Conservation (phyloP, 2,113 vertebrate genomes). For the Grammomys dolichurus region DNA sequence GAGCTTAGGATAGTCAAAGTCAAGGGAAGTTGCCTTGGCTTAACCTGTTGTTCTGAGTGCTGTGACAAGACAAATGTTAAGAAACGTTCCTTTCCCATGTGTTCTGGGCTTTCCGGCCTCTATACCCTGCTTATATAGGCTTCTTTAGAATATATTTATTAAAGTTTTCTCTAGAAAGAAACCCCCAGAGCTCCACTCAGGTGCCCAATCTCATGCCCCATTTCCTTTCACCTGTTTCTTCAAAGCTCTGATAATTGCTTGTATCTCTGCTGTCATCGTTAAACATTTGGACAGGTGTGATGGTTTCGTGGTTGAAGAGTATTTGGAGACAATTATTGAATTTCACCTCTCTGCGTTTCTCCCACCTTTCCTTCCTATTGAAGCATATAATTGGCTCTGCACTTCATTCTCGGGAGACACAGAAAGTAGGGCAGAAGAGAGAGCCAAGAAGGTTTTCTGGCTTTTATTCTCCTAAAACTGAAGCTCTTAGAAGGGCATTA, state of each 20-base stretch:
- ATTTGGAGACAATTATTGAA: conserved; percentile 19
- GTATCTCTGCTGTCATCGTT: not conserved
- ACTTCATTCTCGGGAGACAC: not conserved
- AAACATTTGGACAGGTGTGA: not conserved
- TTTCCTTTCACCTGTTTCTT: not conserved
- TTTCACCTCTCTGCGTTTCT: not conserved
- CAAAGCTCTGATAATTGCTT: not conserved
- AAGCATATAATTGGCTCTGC: not conserved
- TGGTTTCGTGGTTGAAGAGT: not conserved
- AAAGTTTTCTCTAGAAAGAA: conserved; percentile 27
- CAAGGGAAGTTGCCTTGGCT: not conserved
- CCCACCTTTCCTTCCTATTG: not conserved
- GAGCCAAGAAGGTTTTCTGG: not conserved
- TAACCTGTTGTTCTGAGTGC: not conserved
- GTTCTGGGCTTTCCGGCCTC: not conserved
- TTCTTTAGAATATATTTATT: not conserved
- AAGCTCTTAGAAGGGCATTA: not conserved
- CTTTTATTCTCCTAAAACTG: conserved; percentile 1
- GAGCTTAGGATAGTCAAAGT: not conserved
- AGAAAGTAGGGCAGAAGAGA: conserved; percentile 27
- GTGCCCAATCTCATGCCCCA: not conserved
- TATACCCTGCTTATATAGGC: not conserved
- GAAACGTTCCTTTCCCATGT: not conserved
- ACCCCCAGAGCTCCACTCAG: not conserved
- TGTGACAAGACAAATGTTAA: not conserved